Percentiles rank a stretch among this genome's conserved stretches.
These are phyloP conservation scores for Rugalucina vietnamica DNA, from an alignment of 2,888 invertebrate species.

Conservation along the genomic window DNA sequence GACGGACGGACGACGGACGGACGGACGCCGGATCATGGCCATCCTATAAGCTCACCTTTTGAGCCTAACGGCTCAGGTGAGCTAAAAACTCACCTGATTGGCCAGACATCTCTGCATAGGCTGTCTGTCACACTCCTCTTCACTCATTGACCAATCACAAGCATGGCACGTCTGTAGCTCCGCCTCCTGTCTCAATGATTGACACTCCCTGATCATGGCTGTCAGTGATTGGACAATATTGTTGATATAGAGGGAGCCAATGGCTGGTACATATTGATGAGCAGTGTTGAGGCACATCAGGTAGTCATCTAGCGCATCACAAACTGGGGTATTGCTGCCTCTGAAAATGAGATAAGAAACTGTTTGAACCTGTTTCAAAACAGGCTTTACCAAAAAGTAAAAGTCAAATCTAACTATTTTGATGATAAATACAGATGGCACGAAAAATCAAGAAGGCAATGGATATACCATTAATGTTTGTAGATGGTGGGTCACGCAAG, in stretches of 20 bases:
- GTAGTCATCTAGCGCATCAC: slow-evolving; percentile 24
- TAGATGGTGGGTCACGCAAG: too few species aligned
- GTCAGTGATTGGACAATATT: slow-evolving; percentile 29
- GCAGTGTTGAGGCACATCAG: slow-evolving; percentile 31
- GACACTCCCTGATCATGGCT: slow-evolving; percentile 27
- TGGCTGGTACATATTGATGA: slow-evolving; percentile 16
- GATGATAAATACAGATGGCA: too few species aligned
- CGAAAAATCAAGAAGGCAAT: too few species aligned
- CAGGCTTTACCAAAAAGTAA: too few species aligned
- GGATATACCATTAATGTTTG: too few species aligned
- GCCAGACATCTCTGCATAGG: slow-evolving; percentile 24
- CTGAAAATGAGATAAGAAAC: too few species aligned
- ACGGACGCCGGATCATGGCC: too few species aligned
- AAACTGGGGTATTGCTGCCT: neutral
- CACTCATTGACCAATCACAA: slow-evolving; percentile 22
- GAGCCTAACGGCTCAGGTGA: too few species aligned
- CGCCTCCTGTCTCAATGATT: neutral
- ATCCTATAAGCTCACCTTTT: too few species aligned
- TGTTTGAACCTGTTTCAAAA: too few species aligned
- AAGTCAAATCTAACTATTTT: too few species aligned
- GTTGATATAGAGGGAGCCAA: slow-evolving; percentile 25
- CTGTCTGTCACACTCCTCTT: slow-evolving; percentile 40
- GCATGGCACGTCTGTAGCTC: slow-evolving; percentile 23
- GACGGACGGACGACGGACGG: too few species aligned
- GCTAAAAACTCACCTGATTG: slow-evolving; percentile 36